Evolutionary conservation across 2,888 invertebrate species (phyloP), one percentile per base, ranked within the genome.

Genomic region (Dryocosmus kuriphilus): DNA sequence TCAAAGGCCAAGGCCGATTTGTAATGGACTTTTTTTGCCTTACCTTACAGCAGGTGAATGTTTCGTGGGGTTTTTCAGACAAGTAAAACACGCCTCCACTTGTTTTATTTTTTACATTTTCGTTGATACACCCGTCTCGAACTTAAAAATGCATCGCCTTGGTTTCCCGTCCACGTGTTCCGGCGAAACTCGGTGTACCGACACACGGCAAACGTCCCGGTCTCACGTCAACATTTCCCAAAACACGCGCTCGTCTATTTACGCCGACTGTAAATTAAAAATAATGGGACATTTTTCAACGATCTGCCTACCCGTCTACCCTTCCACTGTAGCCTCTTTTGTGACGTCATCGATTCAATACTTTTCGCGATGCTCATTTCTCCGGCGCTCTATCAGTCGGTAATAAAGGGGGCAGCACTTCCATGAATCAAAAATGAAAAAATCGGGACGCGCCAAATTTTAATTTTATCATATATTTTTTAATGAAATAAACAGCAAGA

Each of bases 281-380:
- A 86, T 86, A 85, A 88, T 89, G 88, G 85, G 87, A 89, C 89
- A 90, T 90, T 89, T 89, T 89, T 89, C 87, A 87, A 88, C 88
- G 82, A 81, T 74, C 84, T 71, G 79, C 85, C 86, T 79, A 81
- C 38, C 84, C 82, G 83, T 86, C 86, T 86, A 86, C 88, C 89
- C 88, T 88, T 84, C 89, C 87, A 87, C 88, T 83, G 84, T 87
- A 85, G 84, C 86, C 86, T 89, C 91, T 90, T 91, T 91, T 91
- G 90, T 91, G 90, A 91, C 91, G 91, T 91, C 91, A 91, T 83
- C 88, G 90, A 91, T 90, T 91, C 91, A 91, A 91, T 91, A 91
- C 91, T 91, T 90, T 91, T 90, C 88, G 83, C 85, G 77, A 84
- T 84, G 84, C 80, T 80, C 78, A 78, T 76, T 73, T 76, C 78